Conservation (phyloP, 2,113 vertebrate genomes). For the Hirundichthys speculiger region DNA sequence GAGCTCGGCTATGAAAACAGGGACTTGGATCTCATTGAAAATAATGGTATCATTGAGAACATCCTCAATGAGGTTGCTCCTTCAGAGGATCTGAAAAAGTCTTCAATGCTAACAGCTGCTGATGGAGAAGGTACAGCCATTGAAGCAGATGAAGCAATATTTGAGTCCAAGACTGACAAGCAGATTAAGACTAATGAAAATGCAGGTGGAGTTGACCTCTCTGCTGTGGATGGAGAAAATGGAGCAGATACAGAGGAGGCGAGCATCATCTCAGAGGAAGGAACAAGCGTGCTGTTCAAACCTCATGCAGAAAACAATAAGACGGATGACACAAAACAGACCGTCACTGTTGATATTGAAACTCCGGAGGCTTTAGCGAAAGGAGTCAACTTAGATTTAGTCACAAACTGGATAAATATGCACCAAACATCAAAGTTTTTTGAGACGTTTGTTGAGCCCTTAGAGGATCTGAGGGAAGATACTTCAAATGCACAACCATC, state of each 20-base stretch:
- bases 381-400: slow-evolving; percentile 65
- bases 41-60: not conserved
- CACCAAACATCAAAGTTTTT: slow-evolving; percentile 77
- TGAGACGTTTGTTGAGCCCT: slow-evolving; percentile 76
- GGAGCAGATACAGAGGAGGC: slow-evolving; percentile 47
- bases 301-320: slow-evolving; percentile 27
- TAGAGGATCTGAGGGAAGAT: slow-evolving; percentile 67
- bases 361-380: slow-evolving; percentile 31
- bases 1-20: slow-evolving; percentile 7
- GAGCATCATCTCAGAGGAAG: slow-evolving; percentile 65
- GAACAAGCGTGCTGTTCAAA: slow-evolving; percentile 61
- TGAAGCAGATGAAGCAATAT: slow-evolving; percentile 1
- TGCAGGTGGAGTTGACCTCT: not conserved
- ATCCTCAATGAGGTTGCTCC: not conserved
- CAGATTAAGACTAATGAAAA: not conserved
- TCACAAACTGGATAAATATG: slow-evolving; percentile 76
- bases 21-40: slow-evolving; percentile 12
- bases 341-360: not conserved
- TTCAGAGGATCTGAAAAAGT: slow-evolving; percentile 1
- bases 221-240: slow-evolving; percentile 33
- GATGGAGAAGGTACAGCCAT: not conserved
- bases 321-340: slow-evolving; percentile 3
- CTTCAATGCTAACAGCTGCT: not conserved
- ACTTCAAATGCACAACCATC: not conserved
- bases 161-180: not conserved